These are phyloP conservation scores for Pilophorus perplexus DNA, from an alignment of 2,888 invertebrate species.

Conservation along the genomic window DNA sequence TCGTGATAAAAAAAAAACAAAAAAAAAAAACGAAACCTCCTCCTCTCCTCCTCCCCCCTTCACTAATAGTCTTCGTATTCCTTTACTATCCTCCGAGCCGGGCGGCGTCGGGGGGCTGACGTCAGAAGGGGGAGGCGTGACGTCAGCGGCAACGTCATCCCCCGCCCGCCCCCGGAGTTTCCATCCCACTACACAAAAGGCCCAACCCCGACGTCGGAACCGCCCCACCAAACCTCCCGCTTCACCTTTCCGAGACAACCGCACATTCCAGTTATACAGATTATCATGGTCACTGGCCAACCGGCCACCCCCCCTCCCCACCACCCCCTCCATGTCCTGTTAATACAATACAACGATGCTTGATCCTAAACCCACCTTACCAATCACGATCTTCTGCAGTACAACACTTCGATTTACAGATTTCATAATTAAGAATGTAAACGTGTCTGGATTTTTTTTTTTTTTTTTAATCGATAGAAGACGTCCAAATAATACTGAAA, in stretches of 20 bases:
- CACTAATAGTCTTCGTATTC: conserved; percentile 11
- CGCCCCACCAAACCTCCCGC: neutral
- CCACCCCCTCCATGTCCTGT: no score
- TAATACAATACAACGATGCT: no score
- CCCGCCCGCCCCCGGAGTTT: neutral
- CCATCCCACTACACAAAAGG: neutral
- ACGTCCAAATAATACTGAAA: no score
- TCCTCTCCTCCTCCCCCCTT: neutral
- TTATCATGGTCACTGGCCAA: conserved; percentile 26
- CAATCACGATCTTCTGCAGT: no score
- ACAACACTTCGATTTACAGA: no score
- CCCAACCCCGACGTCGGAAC: conserved; percentile 1
- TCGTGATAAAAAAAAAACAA: no score
- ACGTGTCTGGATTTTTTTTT: no score
- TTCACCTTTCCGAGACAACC: neutral
- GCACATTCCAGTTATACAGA: conserved; percentile 39
- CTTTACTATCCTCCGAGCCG: conserved; percentile 26
- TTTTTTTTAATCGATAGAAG: no score
- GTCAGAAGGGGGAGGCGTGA: conserved; percentile 16
- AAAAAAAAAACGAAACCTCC: neutral
- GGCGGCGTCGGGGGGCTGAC: conserved; percentile 4
- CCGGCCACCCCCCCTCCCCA: conserved; percentile 19
- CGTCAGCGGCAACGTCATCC: conserved; percentile 11
- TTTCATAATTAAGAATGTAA: no score
- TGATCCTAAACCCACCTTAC: no score